Percentiles rank a stretch among this genome's conserved stretches.
Evolutionary conservation across 37 sponge, comb jelly and placozoan genomes (phyloP).

Genomic region (Axinella damicornis): DNA sequence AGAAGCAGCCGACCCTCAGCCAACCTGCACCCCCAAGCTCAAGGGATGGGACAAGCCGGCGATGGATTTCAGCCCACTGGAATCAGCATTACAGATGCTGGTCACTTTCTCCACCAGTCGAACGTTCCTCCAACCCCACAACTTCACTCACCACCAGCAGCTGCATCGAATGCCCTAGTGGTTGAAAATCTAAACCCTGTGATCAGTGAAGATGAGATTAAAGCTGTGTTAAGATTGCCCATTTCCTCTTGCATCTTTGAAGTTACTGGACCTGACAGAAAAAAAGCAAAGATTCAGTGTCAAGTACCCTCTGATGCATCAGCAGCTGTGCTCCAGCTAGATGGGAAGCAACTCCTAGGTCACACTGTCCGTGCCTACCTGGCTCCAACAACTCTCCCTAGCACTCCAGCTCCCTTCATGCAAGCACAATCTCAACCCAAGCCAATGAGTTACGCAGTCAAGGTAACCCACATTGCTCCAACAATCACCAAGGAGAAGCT

Average conservation of each 20-base stretch:
- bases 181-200: slow-evolving; percentile 19
- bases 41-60: too few relatives aligned
- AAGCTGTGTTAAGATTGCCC: background rate
- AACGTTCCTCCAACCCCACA: too few relatives aligned
- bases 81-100: too few relatives aligned
- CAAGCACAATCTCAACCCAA: too few relatives aligned
- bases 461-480: slow-evolving; percentile 34
- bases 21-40: too few relatives aligned
- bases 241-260: background rate
- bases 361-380: slow-evolving; percentile 3
- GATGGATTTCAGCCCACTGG: too few relatives aligned
- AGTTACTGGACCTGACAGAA: background rate
- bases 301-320: slow-evolving; percentile 12
- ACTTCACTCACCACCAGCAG: background rate
- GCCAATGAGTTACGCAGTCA: slow-evolving; percentile 13
- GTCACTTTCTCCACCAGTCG: too few relatives aligned
- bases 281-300: slow-evolving; percentile 3
- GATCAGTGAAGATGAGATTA: slow-evolving; percentile 19
- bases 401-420: background rate
- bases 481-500: slow-evolving; percentile 1
- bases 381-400: background rate
- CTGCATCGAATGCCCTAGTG: background rate
- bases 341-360: slow-evolving; percentile 35
- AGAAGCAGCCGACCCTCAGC: too few relatives aligned
- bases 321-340: background rate